Percentiles rank a stretch among this genome's conserved stretches.
Evolutionary conservation across 1,140 invertebrate genomes (phyloP).

Genomic region (Wiebesia pumilae): DNA sequence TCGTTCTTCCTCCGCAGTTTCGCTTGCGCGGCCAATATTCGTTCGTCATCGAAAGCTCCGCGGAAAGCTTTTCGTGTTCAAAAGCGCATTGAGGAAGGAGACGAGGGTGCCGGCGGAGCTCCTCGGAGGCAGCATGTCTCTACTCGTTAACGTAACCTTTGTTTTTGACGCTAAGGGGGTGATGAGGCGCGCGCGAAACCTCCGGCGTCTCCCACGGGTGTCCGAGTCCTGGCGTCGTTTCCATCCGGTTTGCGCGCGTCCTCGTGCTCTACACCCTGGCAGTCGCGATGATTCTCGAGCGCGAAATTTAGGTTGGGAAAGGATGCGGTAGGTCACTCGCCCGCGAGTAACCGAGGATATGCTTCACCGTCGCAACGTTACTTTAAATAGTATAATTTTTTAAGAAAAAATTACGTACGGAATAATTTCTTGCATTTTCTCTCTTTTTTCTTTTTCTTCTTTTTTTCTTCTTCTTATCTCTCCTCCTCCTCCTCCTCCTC

Average conservation of each 20-base stretch:
- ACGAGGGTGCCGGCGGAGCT: no score
- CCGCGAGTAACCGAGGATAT: neutral
- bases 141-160: neutral
- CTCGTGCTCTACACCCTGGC: neutral
- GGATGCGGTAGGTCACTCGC: neutral
- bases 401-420: no score
- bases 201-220: neutral
- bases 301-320: constrained; percentile 18
- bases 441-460: no score
- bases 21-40: neutral
- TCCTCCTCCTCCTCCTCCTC: neutral
- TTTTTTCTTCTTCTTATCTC: no score
- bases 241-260: neutral
- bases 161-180: neutral
- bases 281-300: neutral
- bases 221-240: neutral
- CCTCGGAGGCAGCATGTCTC: no score
- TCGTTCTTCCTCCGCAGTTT: neutral
- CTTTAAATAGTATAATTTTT: no score
- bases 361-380: neutral
- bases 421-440: no score
- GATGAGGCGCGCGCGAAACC: neutral
- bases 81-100: no score
- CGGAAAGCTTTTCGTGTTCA: neutral
- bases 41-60: neutral